Evolutionary conservation across 2,797 vertebrate genomes (phyloP).

Genomic region (Cheirogaleus major): DNA sequence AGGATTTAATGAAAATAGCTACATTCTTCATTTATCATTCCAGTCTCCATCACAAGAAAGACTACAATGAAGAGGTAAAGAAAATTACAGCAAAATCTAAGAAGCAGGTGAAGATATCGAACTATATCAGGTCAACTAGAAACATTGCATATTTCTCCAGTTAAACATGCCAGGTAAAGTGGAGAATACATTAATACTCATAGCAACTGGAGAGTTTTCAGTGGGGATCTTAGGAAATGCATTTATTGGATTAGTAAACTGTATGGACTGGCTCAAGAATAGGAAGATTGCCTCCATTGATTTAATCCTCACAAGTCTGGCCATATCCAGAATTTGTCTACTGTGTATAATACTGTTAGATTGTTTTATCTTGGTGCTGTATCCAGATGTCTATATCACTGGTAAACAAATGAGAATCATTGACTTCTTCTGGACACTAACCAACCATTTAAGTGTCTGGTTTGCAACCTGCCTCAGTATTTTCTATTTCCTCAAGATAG

Average conservation of each 20-base stretch:
- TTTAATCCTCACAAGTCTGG: constrained; percentile 79
- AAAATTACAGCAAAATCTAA: constrained; percentile 34
- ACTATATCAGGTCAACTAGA: neutral
- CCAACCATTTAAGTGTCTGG: constrained; percentile 69
- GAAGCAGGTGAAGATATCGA: neutral
- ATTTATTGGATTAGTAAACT: constrained; percentile 78
- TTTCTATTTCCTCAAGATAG: constrained; percentile 75
- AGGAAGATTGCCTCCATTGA: constrained; percentile 68
- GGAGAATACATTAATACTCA: constrained; percentile 56
- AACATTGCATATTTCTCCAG: neutral
- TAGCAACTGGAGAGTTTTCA: constrained; percentile 67
- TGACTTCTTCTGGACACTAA: constrained; percentile 69
- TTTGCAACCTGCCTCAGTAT: constrained; percentile 73
- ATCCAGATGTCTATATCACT: constrained; percentile 36
- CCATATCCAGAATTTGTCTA: constrained; percentile 76
- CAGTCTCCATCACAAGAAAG: constrained; percentile 6
- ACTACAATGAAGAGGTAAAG: neutral
- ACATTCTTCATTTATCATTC: neutral
- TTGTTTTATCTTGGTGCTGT: constrained; percentile 20
- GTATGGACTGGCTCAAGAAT: constrained; percentile 75
- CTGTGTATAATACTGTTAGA: constrained; percentile 61
- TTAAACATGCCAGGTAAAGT: neutral
- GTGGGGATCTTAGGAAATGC: constrained; percentile 75
- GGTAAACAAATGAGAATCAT: constrained; percentile 60
- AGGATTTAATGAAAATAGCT: constrained; percentile 12